Base-by-base conservation (phyloP, 53 echinoderm and acorn worm species). In the Echinarachnius parma region DNA sequence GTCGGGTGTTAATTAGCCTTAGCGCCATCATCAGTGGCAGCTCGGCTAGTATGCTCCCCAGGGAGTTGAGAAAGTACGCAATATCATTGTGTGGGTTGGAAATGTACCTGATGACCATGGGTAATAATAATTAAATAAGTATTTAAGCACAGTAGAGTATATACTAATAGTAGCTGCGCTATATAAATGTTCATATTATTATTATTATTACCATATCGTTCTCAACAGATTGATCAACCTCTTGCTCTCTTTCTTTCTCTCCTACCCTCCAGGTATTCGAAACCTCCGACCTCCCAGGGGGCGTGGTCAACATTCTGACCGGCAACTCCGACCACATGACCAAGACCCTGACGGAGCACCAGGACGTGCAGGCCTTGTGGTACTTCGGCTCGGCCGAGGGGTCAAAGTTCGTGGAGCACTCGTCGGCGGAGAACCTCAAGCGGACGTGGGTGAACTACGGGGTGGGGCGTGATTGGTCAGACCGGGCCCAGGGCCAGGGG, bases 361-460 rank as follows among this genome's bases (percentile, higher is more conserved):
- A 96, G 33, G 96, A 96, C 59, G 31, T 96, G 22, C 96, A 96
- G 75, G 78, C 96, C 74, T 69, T 96, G 82, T 96, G 96, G 96
- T 96, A 91, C 83, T 96, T 96, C 44, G 91, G 96, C 22, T 80
- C 91, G 21, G 53, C 87, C 9, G 82, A 78, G 34, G 96, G 96
- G 37, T 96, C 96, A 14, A 96, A 91, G 84, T 96, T 91, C 61
- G 96, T 96, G 39, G 96, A 96, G 78, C 82, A 82, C 82, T 74
- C 80, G 44, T 94, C 96, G 23, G 91, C 91, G 4, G 82, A 64
- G 9, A 96, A 91, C 56, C 82, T 96, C 39, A 96, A 96, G 84
- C 78, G 96, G 33, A 96, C 96, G 13, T 96, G 96, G 96, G 96
- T 96, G 33, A 85, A 88, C 76, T 96, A 91, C 39, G 96, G 96